phyloP scores from a whole-genome alignment of 2,797 vertebrate genomes.

The Lepilemur septentrionalis region DNA sequence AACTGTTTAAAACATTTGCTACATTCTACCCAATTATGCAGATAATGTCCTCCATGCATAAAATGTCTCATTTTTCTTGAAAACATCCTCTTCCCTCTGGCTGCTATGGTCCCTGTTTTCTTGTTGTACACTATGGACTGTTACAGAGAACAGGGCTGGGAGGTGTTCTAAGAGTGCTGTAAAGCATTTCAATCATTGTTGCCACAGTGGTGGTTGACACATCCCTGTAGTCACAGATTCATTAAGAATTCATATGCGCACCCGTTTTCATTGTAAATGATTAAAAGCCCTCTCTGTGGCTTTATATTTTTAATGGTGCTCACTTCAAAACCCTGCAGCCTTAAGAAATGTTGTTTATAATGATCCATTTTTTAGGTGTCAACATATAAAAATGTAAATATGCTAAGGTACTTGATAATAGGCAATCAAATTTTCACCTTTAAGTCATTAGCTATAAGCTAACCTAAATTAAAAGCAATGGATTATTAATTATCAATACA shows the following conservation, averaged over 20 bases:
- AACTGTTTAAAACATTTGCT: constrained; percentile 66
- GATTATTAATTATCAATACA: constrained; percentile 26
- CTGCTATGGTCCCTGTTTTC: constrained; percentile 64
- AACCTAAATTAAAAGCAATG: not conserved
- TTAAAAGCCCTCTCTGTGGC: not conserved
- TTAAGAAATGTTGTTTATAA: constrained; percentile 41
- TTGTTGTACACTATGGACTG: not conserved
- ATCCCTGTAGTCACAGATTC: constrained; percentile 46
- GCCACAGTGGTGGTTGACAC: not conserved
- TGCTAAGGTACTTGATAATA: constrained; percentile 17
- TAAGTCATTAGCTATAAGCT: constrained; percentile 11
- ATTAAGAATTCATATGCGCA: constrained; percentile 48
- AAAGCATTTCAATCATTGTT: constrained; percentile 39
- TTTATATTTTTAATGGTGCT: constrained; percentile 53
- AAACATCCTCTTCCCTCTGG: constrained; percentile 67
- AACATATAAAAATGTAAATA: not conserved
- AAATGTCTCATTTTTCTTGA: constrained; percentile 58
- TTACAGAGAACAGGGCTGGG: constrained; percentile 45
- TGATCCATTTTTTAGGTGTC: not conserved
- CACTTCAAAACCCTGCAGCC: constrained; percentile 19
- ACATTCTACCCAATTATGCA: constrained; percentile 52
- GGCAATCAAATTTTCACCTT: not conserved
- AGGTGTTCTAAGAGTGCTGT: constrained; percentile 42
- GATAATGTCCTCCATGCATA: constrained; percentile 48
- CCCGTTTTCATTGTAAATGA: constrained; percentile 57